These are phyloP conservation scores for Brassicogethes aeneus DNA, from an alignment of 2,888 invertebrate genomes.

Conservation along the genomic window DNA sequence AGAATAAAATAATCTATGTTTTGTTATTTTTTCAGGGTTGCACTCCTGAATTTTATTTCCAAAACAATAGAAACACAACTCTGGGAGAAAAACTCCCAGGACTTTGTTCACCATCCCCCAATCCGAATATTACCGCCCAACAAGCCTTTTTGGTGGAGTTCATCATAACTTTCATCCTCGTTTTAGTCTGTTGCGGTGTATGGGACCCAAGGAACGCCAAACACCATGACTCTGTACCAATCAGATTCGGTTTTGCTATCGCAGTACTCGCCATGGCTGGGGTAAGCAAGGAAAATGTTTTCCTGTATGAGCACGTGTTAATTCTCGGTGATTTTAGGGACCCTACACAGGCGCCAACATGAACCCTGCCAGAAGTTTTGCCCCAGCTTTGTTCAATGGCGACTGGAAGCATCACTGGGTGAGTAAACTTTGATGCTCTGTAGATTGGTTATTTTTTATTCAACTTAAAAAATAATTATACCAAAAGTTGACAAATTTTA, in stretches of 20 bases:
- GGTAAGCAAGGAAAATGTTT: conserved; percentile 45
- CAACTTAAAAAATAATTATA: no score
- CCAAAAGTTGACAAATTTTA: no score
- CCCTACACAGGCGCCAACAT: conserved; percentile 58
- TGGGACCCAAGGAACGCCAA: conserved; percentile 62
- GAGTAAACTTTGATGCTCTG: conserved; percentile 19
- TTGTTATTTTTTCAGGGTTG: no score
- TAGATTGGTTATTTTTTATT: no score
- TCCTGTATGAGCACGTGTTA: no score
- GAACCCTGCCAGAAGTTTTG: conserved; percentile 62
- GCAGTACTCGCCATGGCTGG: conserved; percentile 56
- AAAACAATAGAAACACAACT: no score
- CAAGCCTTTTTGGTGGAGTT: conserved; percentile 59
- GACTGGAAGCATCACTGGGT: conserved; percentile 62
- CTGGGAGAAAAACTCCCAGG: conserved; percentile 13
- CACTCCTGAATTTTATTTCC: no score
- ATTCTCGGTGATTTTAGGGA: conserved; percentile 36
- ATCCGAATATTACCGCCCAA: conserved; percentile 22
- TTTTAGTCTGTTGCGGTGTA: conserved; percentile 58
- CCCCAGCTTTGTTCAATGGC: conserved; percentile 60
- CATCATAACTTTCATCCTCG: conserved; percentile 53
- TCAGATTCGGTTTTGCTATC: conserved; percentile 61
- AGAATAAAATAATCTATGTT: no score
- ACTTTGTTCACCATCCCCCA: conserved; percentile 31
- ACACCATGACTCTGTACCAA: conserved; percentile 54